These are phyloP conservation scores for Butastur rufipennis DNA, from an alignment of 2,113 vertebrate genomes.

Conservation along the genomic window DNA sequence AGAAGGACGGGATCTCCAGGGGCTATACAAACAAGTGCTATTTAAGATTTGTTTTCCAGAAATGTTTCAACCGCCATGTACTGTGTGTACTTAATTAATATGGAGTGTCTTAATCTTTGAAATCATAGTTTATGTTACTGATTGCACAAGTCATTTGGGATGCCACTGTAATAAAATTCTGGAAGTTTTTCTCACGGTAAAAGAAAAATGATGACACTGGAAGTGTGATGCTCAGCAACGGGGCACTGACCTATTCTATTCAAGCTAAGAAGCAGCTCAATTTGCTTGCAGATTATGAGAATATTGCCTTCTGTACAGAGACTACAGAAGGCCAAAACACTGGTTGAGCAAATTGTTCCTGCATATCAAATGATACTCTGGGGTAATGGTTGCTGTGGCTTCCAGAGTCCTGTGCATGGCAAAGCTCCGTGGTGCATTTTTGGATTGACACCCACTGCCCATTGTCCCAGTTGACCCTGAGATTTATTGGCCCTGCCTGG, in stretches of 20 bases:
- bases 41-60: conserved; percentile 37
- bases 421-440: neutral
- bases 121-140: neutral
- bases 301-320: neutral
- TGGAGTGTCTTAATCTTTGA: neutral
- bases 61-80: neutral
- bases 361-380: neutral
- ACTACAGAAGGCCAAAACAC: neutral
- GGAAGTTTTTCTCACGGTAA: neutral
- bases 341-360: neutral
- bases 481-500: neutral
- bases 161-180: neutral
- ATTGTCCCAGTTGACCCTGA: neutral
- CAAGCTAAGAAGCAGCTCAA: neutral
- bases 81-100: neutral
- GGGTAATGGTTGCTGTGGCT: neutral
- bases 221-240: neutral
- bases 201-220: neutral
- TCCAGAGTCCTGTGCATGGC: neutral
- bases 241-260: neutral
- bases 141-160: neutral
- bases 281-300: neutral
- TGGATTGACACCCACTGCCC: neutral
- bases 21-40: neutral
- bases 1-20: neutral